Conservation (phyloP, 2,888 invertebrate genomes). For the Nasonovia ribisnigri region DNA sequence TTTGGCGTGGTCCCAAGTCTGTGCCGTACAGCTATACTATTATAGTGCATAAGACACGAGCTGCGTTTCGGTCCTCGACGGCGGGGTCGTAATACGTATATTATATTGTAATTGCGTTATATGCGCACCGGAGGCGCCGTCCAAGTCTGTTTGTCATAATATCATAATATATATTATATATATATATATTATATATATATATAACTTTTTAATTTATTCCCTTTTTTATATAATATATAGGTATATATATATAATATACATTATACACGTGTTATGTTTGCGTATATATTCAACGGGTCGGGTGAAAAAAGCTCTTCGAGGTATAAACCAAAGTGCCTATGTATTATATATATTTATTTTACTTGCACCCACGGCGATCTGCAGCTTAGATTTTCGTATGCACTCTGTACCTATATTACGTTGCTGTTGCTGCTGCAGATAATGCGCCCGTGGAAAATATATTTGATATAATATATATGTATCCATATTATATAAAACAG, state of each 20-base stretch:
- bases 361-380: neutral
- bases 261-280: neutral
- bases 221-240: neutral
- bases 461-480: no score
- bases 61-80: neutral
- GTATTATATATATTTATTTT: neutral
- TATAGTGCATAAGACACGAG: slow-evolving; percentile 16
- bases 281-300: neutral
- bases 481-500: neutral
- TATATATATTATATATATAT: neutral
- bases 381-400: neutral
- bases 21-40: neutral
- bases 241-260: neutral
- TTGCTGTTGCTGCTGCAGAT: neutral
- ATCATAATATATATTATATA: neutral
- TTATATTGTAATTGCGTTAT: slow-evolving; percentile 13
- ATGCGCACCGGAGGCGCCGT: neutral
- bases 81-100: neutral
- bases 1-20: slow-evolving; percentile 19
- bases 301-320: neutral
- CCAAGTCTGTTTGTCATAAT: slow-evolving; percentile 9
- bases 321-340: neutral
- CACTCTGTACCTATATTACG: neutral
- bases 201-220: neutral
- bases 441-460: neutral